phyloP scores from a whole-genome alignment of 2,888 invertebrate genomes.

The Athalia circularis region DNA sequence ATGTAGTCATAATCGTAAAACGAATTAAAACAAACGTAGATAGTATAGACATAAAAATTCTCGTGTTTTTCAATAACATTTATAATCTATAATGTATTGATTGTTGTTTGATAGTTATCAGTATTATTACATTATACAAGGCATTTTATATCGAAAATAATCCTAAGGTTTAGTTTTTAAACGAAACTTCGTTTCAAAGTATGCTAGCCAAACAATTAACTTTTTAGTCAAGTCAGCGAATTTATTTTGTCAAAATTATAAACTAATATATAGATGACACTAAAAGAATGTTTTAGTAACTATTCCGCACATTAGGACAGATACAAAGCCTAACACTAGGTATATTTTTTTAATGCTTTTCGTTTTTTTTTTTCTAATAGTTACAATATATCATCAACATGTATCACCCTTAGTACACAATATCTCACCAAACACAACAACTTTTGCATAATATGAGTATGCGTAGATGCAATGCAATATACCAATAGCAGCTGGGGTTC shows the following conservation, averaged over 20 bases:
- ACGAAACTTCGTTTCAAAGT: conserved; percentile 24
- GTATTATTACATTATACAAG: conserved; percentile 41
- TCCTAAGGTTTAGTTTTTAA: conserved; percentile 21
- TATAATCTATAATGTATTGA: conserved; percentile 31
- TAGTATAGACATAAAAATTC: conserved; percentile 25
- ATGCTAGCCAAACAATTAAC: conserved; percentile 2
- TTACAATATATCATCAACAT: conserved; percentile 37
- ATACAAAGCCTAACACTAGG: conserved; percentile 39
- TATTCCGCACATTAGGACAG: conserved; percentile 41
- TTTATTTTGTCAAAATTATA: conserved; percentile 38
- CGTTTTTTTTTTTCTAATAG: conserved; percentile 26
- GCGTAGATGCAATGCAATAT: conserved; percentile 26
- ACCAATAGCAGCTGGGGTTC: conserved; percentile 26
- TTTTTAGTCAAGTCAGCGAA: conserved; percentile 35
- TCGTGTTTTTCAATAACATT: conserved; percentile 9
- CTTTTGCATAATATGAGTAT: conserved; percentile 9
- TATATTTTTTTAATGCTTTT: conserved; percentile 20
- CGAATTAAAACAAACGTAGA: conserved; percentile 31
- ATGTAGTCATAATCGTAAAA: conserved; percentile 20
- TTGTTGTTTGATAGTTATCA: conserved; percentile 37
- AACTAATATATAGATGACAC: conserved; percentile 42
- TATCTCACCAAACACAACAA: conserved; percentile 22
- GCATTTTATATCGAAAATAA: conserved; percentile 40
- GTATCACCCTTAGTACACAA: conserved; percentile 27
- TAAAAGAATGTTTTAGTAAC: conserved; percentile 45